These are phyloP conservation scores for Metellina segmentata DNA, from an alignment of 2,888 invertebrate genomes.

Conservation along the genomic window DNA sequence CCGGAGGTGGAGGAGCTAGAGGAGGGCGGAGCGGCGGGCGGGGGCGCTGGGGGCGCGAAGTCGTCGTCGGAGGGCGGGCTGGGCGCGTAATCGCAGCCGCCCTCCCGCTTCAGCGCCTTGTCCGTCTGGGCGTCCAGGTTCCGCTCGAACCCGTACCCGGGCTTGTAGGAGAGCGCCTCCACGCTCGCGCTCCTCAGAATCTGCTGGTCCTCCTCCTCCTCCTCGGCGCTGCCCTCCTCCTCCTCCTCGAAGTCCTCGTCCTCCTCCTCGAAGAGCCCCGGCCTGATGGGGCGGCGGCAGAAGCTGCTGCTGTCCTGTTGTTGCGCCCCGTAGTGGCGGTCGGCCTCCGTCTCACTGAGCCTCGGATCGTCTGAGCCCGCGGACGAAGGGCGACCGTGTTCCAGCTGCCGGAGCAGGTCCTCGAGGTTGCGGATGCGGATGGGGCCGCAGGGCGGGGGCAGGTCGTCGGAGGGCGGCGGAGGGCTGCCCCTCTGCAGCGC, in stretches of 20 bases:
- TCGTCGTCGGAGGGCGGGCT: conserved; percentile 78
- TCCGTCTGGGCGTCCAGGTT: conserved; percentile 78
- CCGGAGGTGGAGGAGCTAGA: conserved; percentile 77
- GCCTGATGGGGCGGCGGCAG: conserved; percentile 83
- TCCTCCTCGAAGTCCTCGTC: conserved; percentile 77
- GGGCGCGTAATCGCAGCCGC: conserved; percentile 78
- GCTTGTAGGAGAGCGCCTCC: conserved; percentile 78
- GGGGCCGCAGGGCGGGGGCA: conserved; percentile 88
- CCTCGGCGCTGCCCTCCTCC: conserved; percentile 76
- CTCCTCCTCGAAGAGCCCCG: conserved; percentile 74
- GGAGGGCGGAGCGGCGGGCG: conserved; percentile 67
- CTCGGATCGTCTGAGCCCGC: conserved; percentile 90
- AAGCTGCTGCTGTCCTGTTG: conserved; percentile 67
- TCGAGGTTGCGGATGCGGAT: conserved; percentile 94
- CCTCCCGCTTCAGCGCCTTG: conserved; percentile 78
- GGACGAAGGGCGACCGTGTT: conserved; percentile 86
- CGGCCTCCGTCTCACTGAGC: conserved; percentile 93
- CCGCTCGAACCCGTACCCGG: conserved; percentile 77
- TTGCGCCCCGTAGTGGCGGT: conserved; percentile 89
- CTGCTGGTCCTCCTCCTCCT: conserved; percentile 73
- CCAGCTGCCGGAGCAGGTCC: conserved; percentile 87
- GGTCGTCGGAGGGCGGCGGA: conserved; percentile 82
- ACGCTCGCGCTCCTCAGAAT: conserved; percentile 79
- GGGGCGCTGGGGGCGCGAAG: conserved; percentile 36
- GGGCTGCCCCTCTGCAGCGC: conserved; percentile 85